Percentiles rank a stretch among this genome's conserved stretches.
phyloP scores from a whole-genome alignment of 2,888 invertebrate species.

The Peribatodes rhomboidaria region DNA sequence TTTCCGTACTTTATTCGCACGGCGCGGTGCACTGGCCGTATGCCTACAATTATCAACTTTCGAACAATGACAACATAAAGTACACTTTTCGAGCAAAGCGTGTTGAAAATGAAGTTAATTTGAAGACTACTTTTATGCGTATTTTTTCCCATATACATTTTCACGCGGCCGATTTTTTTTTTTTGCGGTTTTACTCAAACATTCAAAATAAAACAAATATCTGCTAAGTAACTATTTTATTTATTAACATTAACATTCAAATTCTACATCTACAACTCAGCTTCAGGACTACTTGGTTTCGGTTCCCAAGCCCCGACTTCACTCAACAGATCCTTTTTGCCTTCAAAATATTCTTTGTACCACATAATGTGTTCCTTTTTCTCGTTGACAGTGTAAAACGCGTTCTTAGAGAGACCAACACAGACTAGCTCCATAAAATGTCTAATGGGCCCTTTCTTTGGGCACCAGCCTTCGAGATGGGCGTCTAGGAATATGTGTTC shows the following conservation, averaged over 20 bases:
- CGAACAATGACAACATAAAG: too few relatives aligned
- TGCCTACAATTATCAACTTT: too few relatives aligned
- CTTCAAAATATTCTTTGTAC: slow-evolving; percentile 96
- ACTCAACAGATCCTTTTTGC: slow-evolving; percentile 90
- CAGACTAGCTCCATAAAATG: slow-evolving; percentile 99
- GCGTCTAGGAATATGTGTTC: slow-evolving; percentile 98
- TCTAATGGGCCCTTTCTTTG: slow-evolving; percentile 94
- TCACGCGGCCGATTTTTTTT: too few relatives aligned
- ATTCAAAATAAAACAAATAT: slow-evolving; percentile 45
- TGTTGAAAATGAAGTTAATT: too few relatives aligned
- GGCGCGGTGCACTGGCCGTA: too few relatives aligned
- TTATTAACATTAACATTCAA: slow-evolving; percentile 31
- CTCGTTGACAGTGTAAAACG: slow-evolving; percentile 94
- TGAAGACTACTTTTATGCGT: too few relatives aligned
- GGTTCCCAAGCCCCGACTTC: slow-evolving; percentile 88
- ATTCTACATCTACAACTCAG: slow-evolving; percentile 48
- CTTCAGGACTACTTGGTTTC: slow-evolving; percentile 53
- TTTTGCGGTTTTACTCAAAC: too few relatives aligned
- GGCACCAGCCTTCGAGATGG: slow-evolving; percentile 96
- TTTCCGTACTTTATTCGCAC: too few relatives aligned
- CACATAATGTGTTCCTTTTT: slow-evolving; percentile 96
- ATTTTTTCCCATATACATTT: too few relatives aligned
- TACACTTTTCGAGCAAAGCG: too few relatives aligned
- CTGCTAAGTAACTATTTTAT: slow-evolving; percentile 38
- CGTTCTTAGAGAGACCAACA: slow-evolving; percentile 97